Conservation (phyloP, 2,797 vertebrate species). For the Phataginus tricuspis region DNA sequence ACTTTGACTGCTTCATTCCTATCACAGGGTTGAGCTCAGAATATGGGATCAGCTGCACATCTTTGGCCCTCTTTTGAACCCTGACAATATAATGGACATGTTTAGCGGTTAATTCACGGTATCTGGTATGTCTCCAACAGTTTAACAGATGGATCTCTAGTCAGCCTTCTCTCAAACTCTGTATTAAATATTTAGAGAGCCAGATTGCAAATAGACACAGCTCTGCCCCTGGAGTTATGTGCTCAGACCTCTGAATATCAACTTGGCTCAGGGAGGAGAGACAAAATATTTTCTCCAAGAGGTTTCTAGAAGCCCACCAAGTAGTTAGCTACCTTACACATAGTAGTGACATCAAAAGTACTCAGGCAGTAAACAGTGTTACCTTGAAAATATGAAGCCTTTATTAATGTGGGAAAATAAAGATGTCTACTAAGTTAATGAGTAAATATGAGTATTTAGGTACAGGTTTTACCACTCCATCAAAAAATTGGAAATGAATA, state of each 20-base stretch:
- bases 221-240: constrained; percentile 77
- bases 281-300: constrained; percentile 79
- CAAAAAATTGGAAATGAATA: constrained; percentile 49
- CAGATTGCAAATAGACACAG: constrained; percentile 81
- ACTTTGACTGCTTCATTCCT: constrained; percentile 32
- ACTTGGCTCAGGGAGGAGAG: constrained; percentile 75
- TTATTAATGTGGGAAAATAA: constrained; percentile 28
- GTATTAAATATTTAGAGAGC: constrained; percentile 86
- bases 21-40: constrained; percentile 65
- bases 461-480: background rate
- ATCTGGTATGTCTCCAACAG: constrained; percentile 83
- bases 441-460: constrained; percentile 14
- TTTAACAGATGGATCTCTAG: constrained; percentile 85
- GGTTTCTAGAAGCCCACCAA: constrained; percentile 76
- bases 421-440: background rate
- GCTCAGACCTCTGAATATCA: constrained; percentile 79
- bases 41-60: constrained; percentile 78
- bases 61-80: constrained; percentile 80
- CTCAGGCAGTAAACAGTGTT: constrained; percentile 60
- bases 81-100: constrained; percentile 79
- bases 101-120: constrained; percentile 82
- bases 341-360: constrained; percentile 65
- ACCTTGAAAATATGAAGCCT: constrained; percentile 59
- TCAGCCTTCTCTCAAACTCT: constrained; percentile 82
- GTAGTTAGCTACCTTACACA: constrained; percentile 74